These are phyloP conservation scores for Okamejei kenojei DNA, from an alignment of 2,797 vertebrate species.

Conservation along the genomic window DNA sequence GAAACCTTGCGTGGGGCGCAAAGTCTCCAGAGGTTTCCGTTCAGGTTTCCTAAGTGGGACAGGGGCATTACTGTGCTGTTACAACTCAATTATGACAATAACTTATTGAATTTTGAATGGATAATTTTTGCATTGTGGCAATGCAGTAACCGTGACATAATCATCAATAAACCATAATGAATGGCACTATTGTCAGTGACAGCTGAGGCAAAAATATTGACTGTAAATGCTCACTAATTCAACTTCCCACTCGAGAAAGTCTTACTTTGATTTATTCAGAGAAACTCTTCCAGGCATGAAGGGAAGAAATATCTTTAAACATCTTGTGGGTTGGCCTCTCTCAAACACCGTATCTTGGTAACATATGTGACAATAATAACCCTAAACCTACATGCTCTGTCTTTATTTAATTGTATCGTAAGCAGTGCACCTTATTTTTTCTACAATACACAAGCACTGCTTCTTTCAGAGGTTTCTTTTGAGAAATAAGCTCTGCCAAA, in stretches of 20 bases:
- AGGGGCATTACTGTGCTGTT: no score
- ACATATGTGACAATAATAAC: no score
- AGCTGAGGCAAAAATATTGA: background rate
- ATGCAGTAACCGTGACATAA: background rate
- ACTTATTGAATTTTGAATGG: background rate
- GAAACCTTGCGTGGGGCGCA: no score
- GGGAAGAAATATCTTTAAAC: background rate
- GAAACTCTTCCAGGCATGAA: background rate
- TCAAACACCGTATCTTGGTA: background rate
- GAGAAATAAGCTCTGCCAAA: background rate
- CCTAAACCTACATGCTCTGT: no score
- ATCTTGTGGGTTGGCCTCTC: background rate
- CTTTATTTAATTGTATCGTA: no score
- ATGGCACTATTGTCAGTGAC: background rate
- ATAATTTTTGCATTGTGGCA: no score
- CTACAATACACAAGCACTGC: background rate
- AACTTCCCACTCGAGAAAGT: background rate
- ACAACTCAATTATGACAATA: background rate
- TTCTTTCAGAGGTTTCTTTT: background rate
- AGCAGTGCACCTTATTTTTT: background rate
- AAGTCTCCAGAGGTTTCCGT: no score
- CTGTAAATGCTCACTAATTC: background rate
- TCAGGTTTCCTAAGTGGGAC: no score
- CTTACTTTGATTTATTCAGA: background rate
- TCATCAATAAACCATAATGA: slow-evolving; percentile 5